A percentile compares a stretch with the other conserved stretches of the same genome.
Conservation (phyloP, 2,113 vertebrate genomes). For the Arizona elegans region DNA sequence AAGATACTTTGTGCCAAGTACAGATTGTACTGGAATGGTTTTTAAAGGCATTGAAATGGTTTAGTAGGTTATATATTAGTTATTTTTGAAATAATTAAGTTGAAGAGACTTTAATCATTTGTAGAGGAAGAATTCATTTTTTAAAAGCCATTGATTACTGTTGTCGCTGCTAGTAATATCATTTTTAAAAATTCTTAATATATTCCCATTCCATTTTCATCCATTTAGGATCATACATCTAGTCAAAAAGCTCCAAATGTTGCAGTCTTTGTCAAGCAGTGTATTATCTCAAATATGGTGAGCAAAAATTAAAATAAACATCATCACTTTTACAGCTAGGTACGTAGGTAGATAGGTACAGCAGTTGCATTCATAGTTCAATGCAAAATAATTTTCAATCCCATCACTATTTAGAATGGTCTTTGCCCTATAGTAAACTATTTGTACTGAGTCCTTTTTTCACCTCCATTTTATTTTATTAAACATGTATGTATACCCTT, state of each 20-base stretch:
- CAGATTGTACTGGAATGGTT: background rate
- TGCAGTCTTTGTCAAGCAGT: background rate
- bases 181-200: background rate
- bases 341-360: background rate
- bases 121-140: background rate
- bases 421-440: background rate
- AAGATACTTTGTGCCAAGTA: background rate
- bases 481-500: background rate
- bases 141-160: background rate
- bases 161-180: background rate
- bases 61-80: background rate
- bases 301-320: background rate
- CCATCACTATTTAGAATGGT: background rate
- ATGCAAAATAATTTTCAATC: background rate
- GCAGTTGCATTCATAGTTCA: background rate
- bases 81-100: background rate
- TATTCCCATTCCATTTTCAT: background rate
- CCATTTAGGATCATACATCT: slow-evolving; percentile 4
- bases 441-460: background rate
- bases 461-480: background rate
- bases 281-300: background rate
- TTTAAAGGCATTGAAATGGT: background rate
- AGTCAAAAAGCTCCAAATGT: background rate
- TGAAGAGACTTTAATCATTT: slow-evolving; percentile 2
- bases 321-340: background rate